phyloP scores from a whole-genome alignment of 2,797 vertebrate genomes.

The Melanotaenia maccullochi region DNA sequence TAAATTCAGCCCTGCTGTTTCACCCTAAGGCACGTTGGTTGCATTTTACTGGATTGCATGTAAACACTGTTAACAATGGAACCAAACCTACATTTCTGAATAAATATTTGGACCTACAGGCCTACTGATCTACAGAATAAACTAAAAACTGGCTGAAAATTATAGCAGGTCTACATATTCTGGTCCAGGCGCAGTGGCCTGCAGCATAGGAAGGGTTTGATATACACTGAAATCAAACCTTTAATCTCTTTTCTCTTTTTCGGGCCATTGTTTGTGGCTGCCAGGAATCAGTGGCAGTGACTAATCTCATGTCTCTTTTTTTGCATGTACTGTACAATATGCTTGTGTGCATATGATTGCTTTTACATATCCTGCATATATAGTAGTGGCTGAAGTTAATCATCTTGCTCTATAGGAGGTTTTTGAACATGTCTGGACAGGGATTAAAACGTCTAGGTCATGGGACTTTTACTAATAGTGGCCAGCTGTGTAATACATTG shows the following conservation, averaged over 20 bases:
- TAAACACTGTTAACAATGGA: no score
- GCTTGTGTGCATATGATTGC: constrained; percentile 7
- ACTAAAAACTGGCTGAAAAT: background rate
- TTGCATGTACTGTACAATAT: background rate
- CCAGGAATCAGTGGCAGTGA: no score
- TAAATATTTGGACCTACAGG: no score
- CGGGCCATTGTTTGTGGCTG: background rate
- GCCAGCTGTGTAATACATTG: constrained; percentile 67
- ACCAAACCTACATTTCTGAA: no score
- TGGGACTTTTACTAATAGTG: constrained; percentile 62
- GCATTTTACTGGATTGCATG: no score
- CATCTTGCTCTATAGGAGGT: constrained; percentile 62
- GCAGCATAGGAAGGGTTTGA: background rate
- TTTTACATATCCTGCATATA: constrained; percentile 6
- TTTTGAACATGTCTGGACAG: constrained; percentile 72
- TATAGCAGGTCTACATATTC: background rate
- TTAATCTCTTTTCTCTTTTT: constrained; percentile 12
- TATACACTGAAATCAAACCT: constrained; percentile 16
- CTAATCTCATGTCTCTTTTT: background rate
- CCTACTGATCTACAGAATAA: no score
- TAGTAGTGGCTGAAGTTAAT: constrained; percentile 54
- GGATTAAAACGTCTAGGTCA: constrained; percentile 82
- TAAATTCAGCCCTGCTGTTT: no score
- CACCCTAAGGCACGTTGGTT: no score
- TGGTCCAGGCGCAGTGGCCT: background rate